These are phyloP conservation scores for Chaetoderma sp. DNA, from an alignment of 2,888 invertebrate genomes.

Conservation along the genomic window DNA sequence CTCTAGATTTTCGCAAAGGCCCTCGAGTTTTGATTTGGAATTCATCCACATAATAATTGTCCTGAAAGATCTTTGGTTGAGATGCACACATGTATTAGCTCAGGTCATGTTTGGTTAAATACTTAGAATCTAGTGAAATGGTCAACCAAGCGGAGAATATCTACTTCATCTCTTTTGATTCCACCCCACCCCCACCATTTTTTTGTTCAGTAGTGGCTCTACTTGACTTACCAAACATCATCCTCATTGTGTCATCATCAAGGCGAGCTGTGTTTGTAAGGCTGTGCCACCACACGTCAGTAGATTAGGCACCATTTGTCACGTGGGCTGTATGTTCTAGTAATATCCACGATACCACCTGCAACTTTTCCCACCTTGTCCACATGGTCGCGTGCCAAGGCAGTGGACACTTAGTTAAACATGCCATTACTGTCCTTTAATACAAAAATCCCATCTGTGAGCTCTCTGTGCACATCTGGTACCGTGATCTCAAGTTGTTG, in stretches of 20 bases:
- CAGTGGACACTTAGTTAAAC: not conserved
- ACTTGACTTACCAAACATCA: not conserved
- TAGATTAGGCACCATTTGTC: no score
- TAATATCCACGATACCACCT: not conserved
- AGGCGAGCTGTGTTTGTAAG: not conserved
- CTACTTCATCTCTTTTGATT: not conserved
- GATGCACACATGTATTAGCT: not conserved
- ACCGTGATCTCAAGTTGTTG: no score
- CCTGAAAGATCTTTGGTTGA: not conserved
- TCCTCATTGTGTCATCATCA: not conserved
- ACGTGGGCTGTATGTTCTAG: not conserved
- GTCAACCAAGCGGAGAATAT: not conserved
- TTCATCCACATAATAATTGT: no score
- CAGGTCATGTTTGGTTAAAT: not conserved
- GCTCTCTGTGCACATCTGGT: no score
- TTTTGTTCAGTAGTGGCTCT: not conserved
- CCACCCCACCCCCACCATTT: not conserved
- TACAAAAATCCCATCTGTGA: no score
- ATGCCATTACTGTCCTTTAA: not conserved
- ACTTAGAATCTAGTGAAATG: no score
- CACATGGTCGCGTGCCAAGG: no score
- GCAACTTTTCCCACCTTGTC: not conserved
- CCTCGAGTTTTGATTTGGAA: no score
- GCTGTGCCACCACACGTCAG: no score
- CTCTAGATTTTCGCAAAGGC: no score